A percentile compares a stretch with the other conserved stretches of the same genome.
These are phyloP conservation scores for Ormia ochracea DNA, from an alignment of 2,888 invertebrate genomes.

Conservation along the genomic window DNA sequence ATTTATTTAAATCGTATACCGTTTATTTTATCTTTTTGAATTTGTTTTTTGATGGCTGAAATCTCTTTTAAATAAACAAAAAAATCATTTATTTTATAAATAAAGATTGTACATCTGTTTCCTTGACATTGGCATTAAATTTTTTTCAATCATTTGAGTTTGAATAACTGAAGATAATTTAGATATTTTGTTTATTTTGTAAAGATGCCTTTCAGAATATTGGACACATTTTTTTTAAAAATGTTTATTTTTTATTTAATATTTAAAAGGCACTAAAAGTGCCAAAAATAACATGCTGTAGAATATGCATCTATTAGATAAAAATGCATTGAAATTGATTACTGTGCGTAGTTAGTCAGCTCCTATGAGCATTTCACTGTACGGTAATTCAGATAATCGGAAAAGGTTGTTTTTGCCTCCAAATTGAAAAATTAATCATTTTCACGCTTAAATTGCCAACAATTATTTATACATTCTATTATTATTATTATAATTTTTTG, in stretches of 20 bases:
- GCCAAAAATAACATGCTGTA: too few relatives aligned
- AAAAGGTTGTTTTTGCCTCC: too few relatives aligned
- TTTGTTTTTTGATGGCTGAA: too few relatives aligned
- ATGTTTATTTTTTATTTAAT: not conserved
- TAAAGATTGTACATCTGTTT: not conserved
- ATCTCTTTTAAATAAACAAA: not conserved
- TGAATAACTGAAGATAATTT: not conserved
- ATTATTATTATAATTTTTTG: not conserved
- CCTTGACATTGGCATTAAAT: slow-evolving; percentile 5
- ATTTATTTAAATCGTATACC: too few relatives aligned
- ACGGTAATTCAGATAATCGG: too few relatives aligned
- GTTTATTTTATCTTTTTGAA: too few relatives aligned
- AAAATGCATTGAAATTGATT: too few relatives aligned
- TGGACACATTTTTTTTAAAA: not conserved
- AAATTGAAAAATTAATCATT: not conserved
- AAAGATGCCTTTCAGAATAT: not conserved
- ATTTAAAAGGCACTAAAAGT: too few relatives aligned
- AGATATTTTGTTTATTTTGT: not conserved
- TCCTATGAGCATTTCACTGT: too few relatives aligned
- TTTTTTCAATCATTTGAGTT: not conserved
- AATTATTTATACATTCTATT: not conserved
- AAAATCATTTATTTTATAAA: not conserved
- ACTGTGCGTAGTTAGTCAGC: too few relatives aligned
- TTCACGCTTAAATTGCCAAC: not conserved
- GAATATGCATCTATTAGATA: too few relatives aligned